phyloP scores from a whole-genome alignment of 2,888 invertebrate genomes.

The Dryococelus australis region DNA sequence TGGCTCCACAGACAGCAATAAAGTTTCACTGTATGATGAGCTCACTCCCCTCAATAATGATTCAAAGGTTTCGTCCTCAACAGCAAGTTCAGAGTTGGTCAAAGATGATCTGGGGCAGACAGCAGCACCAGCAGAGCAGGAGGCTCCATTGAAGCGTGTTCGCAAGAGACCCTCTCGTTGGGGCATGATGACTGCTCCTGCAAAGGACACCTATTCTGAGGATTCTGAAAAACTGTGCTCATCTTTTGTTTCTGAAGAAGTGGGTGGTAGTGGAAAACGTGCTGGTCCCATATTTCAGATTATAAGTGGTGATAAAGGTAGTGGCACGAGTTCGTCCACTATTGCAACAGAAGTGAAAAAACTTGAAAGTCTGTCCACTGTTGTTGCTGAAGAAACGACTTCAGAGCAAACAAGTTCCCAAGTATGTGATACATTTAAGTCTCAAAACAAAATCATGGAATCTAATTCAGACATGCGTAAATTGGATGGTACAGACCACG shows the following conservation, averaged over 20 bases:
- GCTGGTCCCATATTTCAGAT: constrained; percentile 20
- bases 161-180: constrained; percentile 42
- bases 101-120: background rate
- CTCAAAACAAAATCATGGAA: background rate
- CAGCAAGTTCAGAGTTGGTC: background rate
- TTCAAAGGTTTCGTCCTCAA: constrained; percentile 33
- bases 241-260: constrained; percentile 22
- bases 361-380: constrained; percentile 27
- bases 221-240: background rate
- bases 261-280: background rate
- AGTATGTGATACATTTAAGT: background rate
- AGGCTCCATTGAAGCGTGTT: background rate
- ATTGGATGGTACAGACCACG: background rate
- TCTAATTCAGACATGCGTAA: background rate
- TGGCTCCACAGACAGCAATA: constrained; percentile 18
- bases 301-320: background rate
- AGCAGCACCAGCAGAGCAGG: background rate
- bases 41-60: constrained; percentile 19
- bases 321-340: background rate
- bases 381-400: background rate
- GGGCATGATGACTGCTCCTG: constrained; percentile 41
- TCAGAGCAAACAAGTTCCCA: background rate
- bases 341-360: background rate
- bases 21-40: constrained; percentile 31
- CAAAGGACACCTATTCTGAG: constrained; percentile 2